phyloP scores from a whole-genome alignment of 37 sponge, comb jelly and placozoan genomes.

The Trichoplax adhaerens region DNA sequence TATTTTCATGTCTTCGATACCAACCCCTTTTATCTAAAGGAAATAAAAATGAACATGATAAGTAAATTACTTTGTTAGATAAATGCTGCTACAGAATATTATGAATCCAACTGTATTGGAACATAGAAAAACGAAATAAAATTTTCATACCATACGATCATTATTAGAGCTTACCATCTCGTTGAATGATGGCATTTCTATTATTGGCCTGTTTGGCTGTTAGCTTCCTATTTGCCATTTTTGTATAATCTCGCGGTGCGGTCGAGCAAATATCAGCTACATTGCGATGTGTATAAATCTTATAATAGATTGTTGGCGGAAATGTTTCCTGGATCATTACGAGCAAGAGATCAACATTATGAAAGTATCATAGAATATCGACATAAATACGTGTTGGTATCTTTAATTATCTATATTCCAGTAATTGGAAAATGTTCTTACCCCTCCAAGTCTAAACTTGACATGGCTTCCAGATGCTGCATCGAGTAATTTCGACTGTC shows the following conservation, averaged over 20 bases:
- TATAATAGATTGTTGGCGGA: constrained; percentile 89
- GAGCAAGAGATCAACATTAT: too few species aligned
- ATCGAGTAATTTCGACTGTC: constrained; percentile 61
- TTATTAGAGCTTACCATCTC: neutral
- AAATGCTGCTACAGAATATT: neutral
- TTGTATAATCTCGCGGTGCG: constrained; percentile 84
- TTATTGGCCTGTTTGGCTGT: constrained; percentile 32
- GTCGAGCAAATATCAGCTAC: constrained; percentile 71
- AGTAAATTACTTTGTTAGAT: neutral
- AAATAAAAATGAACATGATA: neutral
- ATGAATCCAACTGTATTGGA: neutral
- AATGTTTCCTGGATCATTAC: constrained; percentile 31
- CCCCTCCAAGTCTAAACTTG: constrained; percentile 81
- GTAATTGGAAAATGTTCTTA: constrained; percentile 16
- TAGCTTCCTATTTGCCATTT: constrained; percentile 18
- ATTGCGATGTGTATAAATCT: constrained; percentile 62
- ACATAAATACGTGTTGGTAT: neutral
- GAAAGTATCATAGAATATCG: neutral
- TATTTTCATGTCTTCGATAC: constrained; percentile 81
- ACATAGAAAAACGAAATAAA: too few species aligned
- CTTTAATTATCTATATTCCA: neutral
- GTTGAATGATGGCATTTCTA: constrained; percentile 1
- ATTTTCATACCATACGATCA: neutral
- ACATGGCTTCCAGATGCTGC: constrained; percentile 55
- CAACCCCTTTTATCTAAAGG: constrained; percentile 32